These are phyloP conservation scores for Chrysolina oricalcia DNA, from an alignment of 2,888 invertebrate species.

Conservation along the genomic window DNA sequence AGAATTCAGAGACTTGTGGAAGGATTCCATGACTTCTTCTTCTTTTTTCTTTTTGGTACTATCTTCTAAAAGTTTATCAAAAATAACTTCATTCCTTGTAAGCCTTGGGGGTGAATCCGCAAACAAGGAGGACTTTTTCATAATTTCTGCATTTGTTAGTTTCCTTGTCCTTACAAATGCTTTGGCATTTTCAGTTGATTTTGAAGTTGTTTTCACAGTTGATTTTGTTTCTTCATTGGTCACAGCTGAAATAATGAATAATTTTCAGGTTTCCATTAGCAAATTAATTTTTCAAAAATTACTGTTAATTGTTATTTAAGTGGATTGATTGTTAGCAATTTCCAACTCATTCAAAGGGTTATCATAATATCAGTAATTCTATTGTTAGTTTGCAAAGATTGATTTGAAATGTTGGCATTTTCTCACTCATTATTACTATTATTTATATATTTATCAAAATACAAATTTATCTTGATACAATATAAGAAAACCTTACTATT, in stretches of 20 bases:
- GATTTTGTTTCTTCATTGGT: constrained; percentile 14
- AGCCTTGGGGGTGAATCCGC: constrained; percentile 31
- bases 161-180: constrained; percentile 30
- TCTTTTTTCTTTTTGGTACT: constrained; percentile 34
- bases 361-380: too few relatives aligned
- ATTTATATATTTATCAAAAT: not conserved
- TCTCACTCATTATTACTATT: too few relatives aligned
- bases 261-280: not conserved
- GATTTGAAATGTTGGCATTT: not conserved
- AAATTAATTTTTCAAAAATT: too few relatives aligned
- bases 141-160: constrained; percentile 41
- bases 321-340: too few relatives aligned
- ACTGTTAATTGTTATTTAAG: too few relatives aligned
- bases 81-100: constrained; percentile 39
- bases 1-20: constrained; percentile 32
- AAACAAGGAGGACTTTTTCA: constrained; percentile 41
- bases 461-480: not conserved
- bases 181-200: constrained; percentile 16
- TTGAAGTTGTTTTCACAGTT: not conserved
- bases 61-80: constrained; percentile 42
- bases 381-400: not conserved
- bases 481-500: not conserved
- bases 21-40: constrained; percentile 37
- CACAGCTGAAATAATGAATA: constrained; percentile 2
- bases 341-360: too few relatives aligned